Base-by-base conservation (phyloP, 1,140 invertebrate genomes). In the Drosophila ananassae region DNA sequence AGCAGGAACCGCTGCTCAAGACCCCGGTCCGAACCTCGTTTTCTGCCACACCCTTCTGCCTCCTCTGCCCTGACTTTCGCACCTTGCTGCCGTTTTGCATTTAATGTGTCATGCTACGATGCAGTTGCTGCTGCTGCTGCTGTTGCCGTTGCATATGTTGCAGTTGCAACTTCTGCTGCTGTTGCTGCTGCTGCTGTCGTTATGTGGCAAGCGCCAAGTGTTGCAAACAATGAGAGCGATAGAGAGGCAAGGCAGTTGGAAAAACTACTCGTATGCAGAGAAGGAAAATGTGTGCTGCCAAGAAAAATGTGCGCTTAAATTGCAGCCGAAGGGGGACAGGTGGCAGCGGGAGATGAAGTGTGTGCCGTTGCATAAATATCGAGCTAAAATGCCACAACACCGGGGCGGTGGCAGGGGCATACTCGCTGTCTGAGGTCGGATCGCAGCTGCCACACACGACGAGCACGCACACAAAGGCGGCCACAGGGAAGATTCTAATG, bases 161-260 rank as follows among this genome's bases (percentile, higher is more conserved):
- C 73, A 77, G 64, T 81, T 85, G 81, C 74, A 80, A 77, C 59
- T 81, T 85, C 41, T 44, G 41, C 2, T 44, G 41, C 41, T 44
- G 41, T 17, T 56, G 66, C 41, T 56, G 66, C 48, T 61, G 73
- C 60, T 71, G 58, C 30, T 85, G 77, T 74, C 84, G 82, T 85
- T 85, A 87, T 85, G 83, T 85, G 82, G 83, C 82, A 85, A 87
- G 82, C 82, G 82, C 82, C 82, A 89, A 89, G 82, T 89, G 82
- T 87, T 87, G 82, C 82, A 82, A 81, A 76, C 83, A 85, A 87
- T 72, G 37, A 61, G 37, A 39, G 59, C 61, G 48, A 30, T 32
- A 41, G 44, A 48, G 55, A 47, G 34, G 25, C 46, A 46, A 32
- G 48, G 25, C 48, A 74, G 78, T 79, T 82, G 83, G 82, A 87